phyloP scores from a whole-genome alignment of 35 echinoderm and acorn worm genomes.

The Lytechinus variegatus region DNA sequence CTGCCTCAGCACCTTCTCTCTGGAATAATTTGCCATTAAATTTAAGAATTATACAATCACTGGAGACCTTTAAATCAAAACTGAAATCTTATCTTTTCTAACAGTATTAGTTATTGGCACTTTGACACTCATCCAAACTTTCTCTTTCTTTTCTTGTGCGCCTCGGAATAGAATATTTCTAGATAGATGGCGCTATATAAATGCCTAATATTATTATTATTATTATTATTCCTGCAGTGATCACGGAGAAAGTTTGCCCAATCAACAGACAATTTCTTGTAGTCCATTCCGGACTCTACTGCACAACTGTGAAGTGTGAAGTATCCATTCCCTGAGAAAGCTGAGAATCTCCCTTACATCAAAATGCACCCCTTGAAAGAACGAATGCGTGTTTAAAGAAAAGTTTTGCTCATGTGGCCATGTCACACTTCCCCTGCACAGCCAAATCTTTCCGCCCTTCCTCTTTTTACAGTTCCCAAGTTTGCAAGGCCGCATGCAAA shows the following conservation, averaged over 20 bases:
- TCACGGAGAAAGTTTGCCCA: slow-evolving; percentile 8
- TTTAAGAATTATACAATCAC: no score
- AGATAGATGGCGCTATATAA: no score
- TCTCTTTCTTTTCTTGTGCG: no score
- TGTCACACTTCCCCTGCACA: background rate
- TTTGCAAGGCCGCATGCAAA: background rate
- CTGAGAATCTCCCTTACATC: background rate
- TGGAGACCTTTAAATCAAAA: no score
- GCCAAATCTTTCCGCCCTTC: background rate
- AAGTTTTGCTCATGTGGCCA: background rate
- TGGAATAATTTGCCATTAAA: no score
- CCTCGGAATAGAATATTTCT: no score
- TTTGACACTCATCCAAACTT: no score
- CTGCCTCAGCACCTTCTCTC: no score
- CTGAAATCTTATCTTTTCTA: no score
- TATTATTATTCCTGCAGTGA: background rate
- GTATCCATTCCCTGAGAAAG: background rate
- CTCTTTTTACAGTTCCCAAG: no score
- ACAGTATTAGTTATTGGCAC: no score
- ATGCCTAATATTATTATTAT: no score
- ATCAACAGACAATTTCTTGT: background rate
- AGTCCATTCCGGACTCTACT: background rate
- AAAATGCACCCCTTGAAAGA: background rate
- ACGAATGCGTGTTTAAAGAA: background rate
- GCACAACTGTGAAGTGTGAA: background rate